Conservation (phyloP, 2,113 vertebrate species). For the Brachyhypopomus gauderio region DNA sequence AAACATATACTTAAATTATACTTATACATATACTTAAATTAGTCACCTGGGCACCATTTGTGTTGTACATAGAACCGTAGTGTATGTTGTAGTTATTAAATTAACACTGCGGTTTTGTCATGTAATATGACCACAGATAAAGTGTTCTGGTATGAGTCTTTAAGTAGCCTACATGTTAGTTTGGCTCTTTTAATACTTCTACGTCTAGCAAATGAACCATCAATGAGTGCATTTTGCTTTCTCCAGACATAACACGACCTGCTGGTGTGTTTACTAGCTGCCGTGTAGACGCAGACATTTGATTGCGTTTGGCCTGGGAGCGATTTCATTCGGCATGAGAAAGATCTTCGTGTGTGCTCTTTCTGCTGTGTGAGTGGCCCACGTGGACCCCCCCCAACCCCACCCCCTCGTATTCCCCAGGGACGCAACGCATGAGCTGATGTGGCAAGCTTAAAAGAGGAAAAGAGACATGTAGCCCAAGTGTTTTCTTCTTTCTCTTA, state of each 20-base stretch:
- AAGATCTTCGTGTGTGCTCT: not conserved
- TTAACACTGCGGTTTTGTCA: not conserved
- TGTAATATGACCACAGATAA: not conserved
- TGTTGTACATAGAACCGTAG: not conserved
- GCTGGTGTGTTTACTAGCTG: conserved; percentile 28
- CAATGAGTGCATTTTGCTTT: not conserved
- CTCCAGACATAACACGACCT: not conserved
- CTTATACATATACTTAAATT: too few relatives aligned
- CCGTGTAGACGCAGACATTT: not conserved
- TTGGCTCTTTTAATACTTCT: not conserved
- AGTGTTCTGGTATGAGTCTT: not conserved
- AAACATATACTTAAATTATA: too few relatives aligned
- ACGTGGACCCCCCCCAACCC: conserved; percentile 24
- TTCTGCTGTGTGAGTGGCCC: not conserved
- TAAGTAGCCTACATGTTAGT: conserved; percentile 8
- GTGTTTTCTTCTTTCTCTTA: conserved; percentile 10
- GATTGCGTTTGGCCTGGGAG: conserved; percentile 3
- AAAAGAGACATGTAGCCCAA: not conserved
- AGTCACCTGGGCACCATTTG: not conserved
- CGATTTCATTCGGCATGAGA: not conserved
- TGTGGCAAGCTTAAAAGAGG: not conserved
- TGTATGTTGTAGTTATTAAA: conserved; percentile 2
- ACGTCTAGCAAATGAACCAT: not conserved
- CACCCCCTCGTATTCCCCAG: not conserved
- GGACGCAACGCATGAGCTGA: not conserved